Percentiles rank a stretch among this genome's conserved stretches.
Conservation (phyloP, 2,113 vertebrate species). For the Felis catus region F.catus_Fca126_mat1.0 CM031413.1:111726501-111727000, state of each 20-base stretch:
- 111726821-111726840: neutral
- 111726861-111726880: neutral
- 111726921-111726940: neutral
- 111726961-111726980: neutral
- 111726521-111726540: neutral
- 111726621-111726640: neutral
- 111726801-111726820: neutral
- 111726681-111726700: neutral
- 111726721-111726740: neutral
- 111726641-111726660: neutral
- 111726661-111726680: neutral
- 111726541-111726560: neutral
- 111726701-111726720: neutral
- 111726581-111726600: neutral
- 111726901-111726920: neutral
- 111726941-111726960: neutral
- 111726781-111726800: neutral
- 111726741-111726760: neutral
- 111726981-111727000: neutral
- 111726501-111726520: slow-evolving; percentile 16
- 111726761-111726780: neutral
- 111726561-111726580: neutral
- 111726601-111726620: neutral
- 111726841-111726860: neutral
- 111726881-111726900: neutral